Evolutionary conservation across 2,113 vertebrate genomes (phyloP).

Genomic region (Clarias gariepinus): DNA sequence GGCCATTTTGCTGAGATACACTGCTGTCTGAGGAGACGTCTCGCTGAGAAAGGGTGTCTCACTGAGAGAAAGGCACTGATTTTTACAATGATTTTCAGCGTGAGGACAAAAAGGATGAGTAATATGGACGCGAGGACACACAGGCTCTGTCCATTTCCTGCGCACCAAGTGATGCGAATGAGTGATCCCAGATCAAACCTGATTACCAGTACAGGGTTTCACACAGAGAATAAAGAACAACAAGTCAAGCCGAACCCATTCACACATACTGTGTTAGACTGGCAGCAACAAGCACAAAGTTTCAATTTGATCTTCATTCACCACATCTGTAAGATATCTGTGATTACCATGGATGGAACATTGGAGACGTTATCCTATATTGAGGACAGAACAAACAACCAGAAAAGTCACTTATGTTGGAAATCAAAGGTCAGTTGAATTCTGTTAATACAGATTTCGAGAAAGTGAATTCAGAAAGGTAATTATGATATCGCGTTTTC

Average conservation of each 20-base stretch:
- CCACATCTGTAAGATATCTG: neutral
- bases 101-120: conserved; percentile 48
- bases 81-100: conserved; percentile 45
- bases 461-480: neutral
- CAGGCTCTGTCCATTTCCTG: conserved; percentile 41
- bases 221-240: conserved; percentile 33
- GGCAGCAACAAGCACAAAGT: neutral
- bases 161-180: conserved; percentile 45
- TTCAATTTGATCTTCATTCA: neutral
- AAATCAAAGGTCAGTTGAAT: neutral
- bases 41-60: neutral
- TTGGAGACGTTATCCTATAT: neutral
- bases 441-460: neutral
- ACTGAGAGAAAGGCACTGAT: conserved; percentile 51
- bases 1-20: conserved; percentile 1
- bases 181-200: conserved; percentile 53
- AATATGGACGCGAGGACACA: conserved; percentile 39
- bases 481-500: neutral
- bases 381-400: neutral
- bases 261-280: neutral
- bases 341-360: neutral
- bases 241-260: neutral
- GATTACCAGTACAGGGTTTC: conserved; percentile 57
- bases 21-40: neutral
- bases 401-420: neutral